Conservation (phyloP, 2,113 vertebrate species). For the Thunnus thynnus region DNA sequence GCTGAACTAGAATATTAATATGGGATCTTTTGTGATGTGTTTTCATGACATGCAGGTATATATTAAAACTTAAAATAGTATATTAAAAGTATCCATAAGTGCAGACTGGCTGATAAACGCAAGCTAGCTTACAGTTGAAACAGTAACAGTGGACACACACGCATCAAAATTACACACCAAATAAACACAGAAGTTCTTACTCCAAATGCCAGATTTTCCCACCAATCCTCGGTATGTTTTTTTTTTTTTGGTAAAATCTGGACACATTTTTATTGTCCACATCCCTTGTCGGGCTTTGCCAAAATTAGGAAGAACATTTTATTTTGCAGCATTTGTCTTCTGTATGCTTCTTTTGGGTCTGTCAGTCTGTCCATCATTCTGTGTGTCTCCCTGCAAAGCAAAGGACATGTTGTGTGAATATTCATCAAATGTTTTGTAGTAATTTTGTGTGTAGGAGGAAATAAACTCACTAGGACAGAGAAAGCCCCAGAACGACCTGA, state of each 20-base stretch:
- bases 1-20: constrained; percentile 54
- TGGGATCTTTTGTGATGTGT: constrained; percentile 39
- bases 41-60: constrained; percentile 73
- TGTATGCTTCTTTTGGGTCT: constrained; percentile 51
- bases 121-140: constrained; percentile 50
- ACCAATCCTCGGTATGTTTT: constrained; percentile 21
- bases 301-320: constrained; percentile 4
- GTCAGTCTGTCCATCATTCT: constrained; percentile 42
- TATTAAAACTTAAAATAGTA: constrained; percentile 72
- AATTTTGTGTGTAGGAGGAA: not conserved
- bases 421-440: not conserved
- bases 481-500: constrained; percentile 65
- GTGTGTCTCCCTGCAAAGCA: constrained; percentile 70
- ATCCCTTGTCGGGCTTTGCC: constrained; percentile 2
- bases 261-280: constrained; percentile 6
- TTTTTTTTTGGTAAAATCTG: constrained; percentile 14
- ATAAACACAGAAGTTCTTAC: constrained; percentile 29
- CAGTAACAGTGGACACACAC: constrained; percentile 24
- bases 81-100: constrained; percentile 48
- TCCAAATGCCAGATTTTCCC: constrained; percentile 29
- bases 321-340: constrained; percentile 30
- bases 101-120: constrained; percentile 42
- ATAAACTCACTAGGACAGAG: constrained; percentile 72
- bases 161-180: constrained; percentile 6
- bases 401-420: not conserved